Evolutionary conservation across 2,113 vertebrate genomes (phyloP), one percentile per base, ranked within the genome.

Genomic region (Carettochelys insculpta): DNA sequence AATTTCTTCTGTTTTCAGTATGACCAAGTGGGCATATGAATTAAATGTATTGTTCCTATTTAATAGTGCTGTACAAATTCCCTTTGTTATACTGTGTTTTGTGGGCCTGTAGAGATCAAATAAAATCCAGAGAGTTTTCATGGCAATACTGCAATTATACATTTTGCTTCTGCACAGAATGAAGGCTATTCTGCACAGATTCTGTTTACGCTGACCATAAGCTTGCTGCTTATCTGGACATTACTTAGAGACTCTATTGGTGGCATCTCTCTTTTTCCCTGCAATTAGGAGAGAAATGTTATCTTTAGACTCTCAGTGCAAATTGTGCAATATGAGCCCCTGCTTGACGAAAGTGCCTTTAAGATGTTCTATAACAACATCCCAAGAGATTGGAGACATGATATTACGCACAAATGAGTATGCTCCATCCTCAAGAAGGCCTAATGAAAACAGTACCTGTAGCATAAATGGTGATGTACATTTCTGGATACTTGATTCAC

Each of bases 71-170:
- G 45, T 47, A 47, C 73, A 87, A 13, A 77, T 54, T 89, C 29
- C 43, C 12, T 75, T 50, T 90, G 31, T 78, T 25, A 61, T 58
- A 88, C 53, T 45, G 47, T 81, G 85, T 75, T 92, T 61, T 61
- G 31, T 34, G 31, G 13, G 58, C 31, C 58, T 34, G 5, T 80
- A 94, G 71, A 94, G 95, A 92, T 43, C 10, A 11, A 90, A 93
- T 80, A 76, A 87, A 83, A 78, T 43, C 31, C 73, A 79, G 34
- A 45, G 6, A 83, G 79, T 16, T 77, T 90, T 34, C 47, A 38
- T 83, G 89, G 87, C 85, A 92, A 68, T 38, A 85, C 51, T 43
- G 47, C 47, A 95, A 92, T 87, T 92, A 76, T 58, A 73, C 79
- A 6, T 95, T 94, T 89, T 47, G 24, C 54, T 89, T 89, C 88